Evolutionary conservation across 2,113 vertebrate species (phyloP).

Genomic region (Suricata suricatta): DNA sequence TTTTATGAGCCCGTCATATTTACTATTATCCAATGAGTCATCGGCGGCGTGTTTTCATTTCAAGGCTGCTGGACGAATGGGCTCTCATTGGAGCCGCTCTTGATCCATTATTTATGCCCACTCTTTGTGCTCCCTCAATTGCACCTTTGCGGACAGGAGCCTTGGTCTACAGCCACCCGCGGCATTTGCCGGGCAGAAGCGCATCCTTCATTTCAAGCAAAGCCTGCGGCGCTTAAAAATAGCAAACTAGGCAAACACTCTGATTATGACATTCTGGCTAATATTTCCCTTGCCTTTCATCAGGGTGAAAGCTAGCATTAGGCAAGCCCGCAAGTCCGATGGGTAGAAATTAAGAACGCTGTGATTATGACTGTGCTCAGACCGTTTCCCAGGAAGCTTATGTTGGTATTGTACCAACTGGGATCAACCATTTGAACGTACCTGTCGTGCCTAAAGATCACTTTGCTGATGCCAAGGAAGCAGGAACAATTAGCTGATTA

Average conservation of each 20-base stretch:
- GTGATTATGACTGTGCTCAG: slow-evolving; percentile 46
- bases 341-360: neutral
- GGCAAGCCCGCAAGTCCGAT: neutral
- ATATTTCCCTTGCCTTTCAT: slow-evolving; percentile 46
- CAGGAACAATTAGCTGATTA: neutral
- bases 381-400: neutral
- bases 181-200: neutral
- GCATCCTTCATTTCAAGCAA: neutral
- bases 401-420: neutral
- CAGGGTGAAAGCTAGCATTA: slow-evolving; percentile 10
- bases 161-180: neutral
- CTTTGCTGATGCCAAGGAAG: neutral
- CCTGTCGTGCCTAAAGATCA: neutral
- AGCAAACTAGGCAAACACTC: slow-evolving; percentile 22
- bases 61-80: slow-evolving; percentile 50
- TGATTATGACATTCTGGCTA: slow-evolving; percentile 45
- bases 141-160: neutral
- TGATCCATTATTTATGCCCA: slow-evolving; percentile 23
- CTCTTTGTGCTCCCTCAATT: neutral
- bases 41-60: neutral
- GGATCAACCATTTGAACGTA: neutral
- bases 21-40: slow-evolving; percentile 70
- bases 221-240: slow-evolving; percentile 33
- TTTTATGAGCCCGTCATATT: slow-evolving; percentile 63
- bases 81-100: neutral